Base-by-base conservation (phyloP, 1,140 invertebrate genomes). In the Megathymus violae region DNA sequence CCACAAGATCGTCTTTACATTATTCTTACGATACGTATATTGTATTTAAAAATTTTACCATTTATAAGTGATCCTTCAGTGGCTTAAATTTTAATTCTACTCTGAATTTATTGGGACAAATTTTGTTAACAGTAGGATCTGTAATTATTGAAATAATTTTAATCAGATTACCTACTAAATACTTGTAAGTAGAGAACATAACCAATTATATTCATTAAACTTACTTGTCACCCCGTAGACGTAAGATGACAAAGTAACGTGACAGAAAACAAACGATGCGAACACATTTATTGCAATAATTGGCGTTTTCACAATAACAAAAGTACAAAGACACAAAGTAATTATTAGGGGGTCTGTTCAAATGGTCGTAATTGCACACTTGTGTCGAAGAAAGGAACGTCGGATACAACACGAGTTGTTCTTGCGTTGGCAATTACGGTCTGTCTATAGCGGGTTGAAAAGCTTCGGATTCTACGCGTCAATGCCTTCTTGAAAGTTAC, bases 241-340 rank as follows among this genome's bases (percentile, higher is more conserved):
- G 22, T 59, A 68, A 54, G 27, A 56, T 62, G 63, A 73, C 66
- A 76, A 67, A 72, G 76, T 68, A 46, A 67, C 48, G 65, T 67
- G 58, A 64, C 47, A 62, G 71, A n/a, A n/a, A 62, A 77, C 70
- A 78, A 74, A 80, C 71, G 75, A 69, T 72, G 72, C 73, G 76
- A 60, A 68, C 62, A 75, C 71, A 66, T 60, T 87, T 85, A 87
- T 85, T 85, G 76, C 80, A 82, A 84, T 86, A 86, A 88, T 88
- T 86, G 79, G 79, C 78, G 65, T 80, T 80, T 79, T 78, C 69
- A 71, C 64, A 69, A 70, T 78, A 84, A 79, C 76, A 80, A 86
- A 81, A 82, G 78, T 60, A 81, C 76, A 85, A 80, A 84, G 72
- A 41, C 64, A 60, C 31, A 43, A 31, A 44, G 71, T 83, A 85